Evolutionary conservation across 2,888 invertebrate genomes (phyloP).

Genomic region (Dysmachus trigonus): DNA sequence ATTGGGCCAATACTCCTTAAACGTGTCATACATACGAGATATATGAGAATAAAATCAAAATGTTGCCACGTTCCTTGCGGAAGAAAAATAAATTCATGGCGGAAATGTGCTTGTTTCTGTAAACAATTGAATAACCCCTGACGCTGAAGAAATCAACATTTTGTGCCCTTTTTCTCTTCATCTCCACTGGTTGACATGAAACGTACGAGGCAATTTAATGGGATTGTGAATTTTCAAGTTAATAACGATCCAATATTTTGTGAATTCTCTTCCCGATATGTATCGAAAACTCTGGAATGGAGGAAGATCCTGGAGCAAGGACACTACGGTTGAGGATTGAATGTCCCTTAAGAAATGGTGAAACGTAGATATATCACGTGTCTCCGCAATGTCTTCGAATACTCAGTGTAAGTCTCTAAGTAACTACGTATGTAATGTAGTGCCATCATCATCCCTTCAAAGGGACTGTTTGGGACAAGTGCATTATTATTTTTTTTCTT

Average conservation of each 20-base stretch:
- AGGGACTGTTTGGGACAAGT: background rate
- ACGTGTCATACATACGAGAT: background rate
- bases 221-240: background rate
- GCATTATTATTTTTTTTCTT: background rate
- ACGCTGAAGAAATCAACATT: background rate
- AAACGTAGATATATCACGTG: background rate
- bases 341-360: background rate
- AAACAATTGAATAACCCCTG: background rate
- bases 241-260: background rate
- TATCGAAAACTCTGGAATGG: no score
- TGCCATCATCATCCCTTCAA: background rate
- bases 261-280: background rate
- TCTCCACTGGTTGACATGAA: background rate
- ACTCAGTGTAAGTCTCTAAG: background rate
- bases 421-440: background rate
- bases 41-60: background rate
- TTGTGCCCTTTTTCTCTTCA: background rate
- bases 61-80: background rate
- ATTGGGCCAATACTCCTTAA: background rate
- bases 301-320: background rate
- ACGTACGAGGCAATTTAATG: background rate
- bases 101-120: background rate
- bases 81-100: background rate
- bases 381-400: background rate
- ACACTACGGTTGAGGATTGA: background rate